Conservation (phyloP, 2,797 vertebrate genomes). For the Silurus aristotelis region DNA sequence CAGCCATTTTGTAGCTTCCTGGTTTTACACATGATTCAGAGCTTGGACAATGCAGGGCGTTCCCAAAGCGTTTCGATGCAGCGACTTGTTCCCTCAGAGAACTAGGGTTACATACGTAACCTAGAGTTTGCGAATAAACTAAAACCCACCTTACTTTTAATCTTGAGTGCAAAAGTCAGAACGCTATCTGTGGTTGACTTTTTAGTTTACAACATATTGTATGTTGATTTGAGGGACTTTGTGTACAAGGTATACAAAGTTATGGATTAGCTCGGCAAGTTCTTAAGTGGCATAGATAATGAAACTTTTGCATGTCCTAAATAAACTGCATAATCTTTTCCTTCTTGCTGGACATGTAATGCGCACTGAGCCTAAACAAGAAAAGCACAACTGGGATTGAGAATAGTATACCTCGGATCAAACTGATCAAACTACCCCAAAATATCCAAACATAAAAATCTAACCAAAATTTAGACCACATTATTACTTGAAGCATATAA, state of each 20-base stretch:
- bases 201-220: neutral
- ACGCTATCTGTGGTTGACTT: too few relatives aligned
- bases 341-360: neutral
- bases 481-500: neutral
- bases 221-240: neutral
- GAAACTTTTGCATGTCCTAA: constrained; percentile 42
- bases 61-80: too few relatives aligned
- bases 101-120: too few relatives aligned
- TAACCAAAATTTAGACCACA: neutral
- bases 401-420: neutral
- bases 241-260: constrained; percentile 13
- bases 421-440: neutral
- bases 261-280: constrained; percentile 54
- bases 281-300: constrained; percentile 33
- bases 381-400: neutral
- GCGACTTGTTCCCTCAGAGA: too few relatives aligned
- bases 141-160: neutral
- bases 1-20: too few relatives aligned
- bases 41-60: too few relatives aligned
- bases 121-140: neutral
- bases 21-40: too few relatives aligned
- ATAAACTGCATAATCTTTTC: constrained; percentile 12
- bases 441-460: neutral
- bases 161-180: neutral
- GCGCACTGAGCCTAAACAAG: neutral